These are phyloP conservation scores for Apodemia mormo DNA, from an alignment of 2,888 invertebrate species.

Conservation along the genomic window DNA sequence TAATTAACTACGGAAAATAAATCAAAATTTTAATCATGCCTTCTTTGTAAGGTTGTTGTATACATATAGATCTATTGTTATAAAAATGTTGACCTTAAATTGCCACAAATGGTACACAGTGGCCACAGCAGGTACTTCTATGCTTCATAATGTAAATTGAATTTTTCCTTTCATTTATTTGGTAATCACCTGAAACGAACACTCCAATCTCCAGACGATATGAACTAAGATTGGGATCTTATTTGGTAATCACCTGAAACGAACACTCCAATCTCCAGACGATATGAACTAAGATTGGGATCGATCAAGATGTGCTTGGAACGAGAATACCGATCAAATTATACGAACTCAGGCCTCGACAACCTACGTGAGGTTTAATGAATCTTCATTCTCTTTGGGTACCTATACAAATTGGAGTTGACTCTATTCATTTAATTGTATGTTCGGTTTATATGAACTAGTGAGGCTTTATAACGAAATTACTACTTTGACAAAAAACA, in stretches of 20 bases:
- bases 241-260: neutral
- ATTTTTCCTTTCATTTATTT: neutral
- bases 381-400: slow-evolving; percentile 22
- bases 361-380: slow-evolving; percentile 29
- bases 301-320: slow-evolving; percentile 31
- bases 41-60: too few relatives aligned
- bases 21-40: too few relatives aligned
- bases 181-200: neutral
- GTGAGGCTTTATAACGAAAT: too few relatives aligned
- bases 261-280: slow-evolving; percentile 4
- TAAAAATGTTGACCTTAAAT: too few relatives aligned
- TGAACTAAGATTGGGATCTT: slow-evolving; percentile 28
- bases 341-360: slow-evolving; percentile 27
- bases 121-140: too few relatives aligned
- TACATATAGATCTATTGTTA: too few relatives aligned
- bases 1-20: too few relatives aligned
- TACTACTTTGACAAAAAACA: too few relatives aligned
- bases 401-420: slow-evolving; percentile 15
- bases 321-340: slow-evolving; percentile 32
- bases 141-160: too few relatives aligned
- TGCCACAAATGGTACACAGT: too few relatives aligned
- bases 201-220: slow-evolving; percentile 4
- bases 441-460: too few relatives aligned
- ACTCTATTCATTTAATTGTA: too few relatives aligned
- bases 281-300: slow-evolving; percentile 27